These are phyloP conservation scores for Lamellibrachia columna DNA, from an alignment of 2,888 invertebrate species.

Conservation along the genomic window DNA sequence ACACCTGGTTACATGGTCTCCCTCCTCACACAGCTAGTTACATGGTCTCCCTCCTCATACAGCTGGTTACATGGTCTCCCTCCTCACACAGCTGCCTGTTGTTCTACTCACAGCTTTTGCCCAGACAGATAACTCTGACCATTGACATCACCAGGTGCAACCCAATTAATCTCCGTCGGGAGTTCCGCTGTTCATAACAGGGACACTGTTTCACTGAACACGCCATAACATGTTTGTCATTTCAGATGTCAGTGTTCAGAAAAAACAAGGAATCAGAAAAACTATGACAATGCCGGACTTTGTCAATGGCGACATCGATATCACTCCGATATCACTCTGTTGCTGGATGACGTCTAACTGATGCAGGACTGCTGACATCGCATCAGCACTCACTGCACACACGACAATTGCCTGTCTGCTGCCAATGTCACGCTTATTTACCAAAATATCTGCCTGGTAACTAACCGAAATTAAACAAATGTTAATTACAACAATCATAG, in stretches of 20 bases:
- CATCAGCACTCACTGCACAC: neutral
- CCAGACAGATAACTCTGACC: neutral
- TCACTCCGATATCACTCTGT: neutral
- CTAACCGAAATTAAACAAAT: neutral
- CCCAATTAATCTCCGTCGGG: neutral
- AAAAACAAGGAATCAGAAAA: neutral
- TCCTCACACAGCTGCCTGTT: neutral
- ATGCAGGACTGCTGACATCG: neutral
- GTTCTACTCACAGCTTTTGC: neutral
- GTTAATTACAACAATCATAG: neutral
- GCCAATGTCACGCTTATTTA: neutral
- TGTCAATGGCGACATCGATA: constrained; percentile 1
- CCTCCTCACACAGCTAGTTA: no score
- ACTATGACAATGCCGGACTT: neutral
- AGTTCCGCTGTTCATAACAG: neutral
- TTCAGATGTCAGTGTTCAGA: neutral
- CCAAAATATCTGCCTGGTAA: neutral
- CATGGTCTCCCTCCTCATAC: no score
- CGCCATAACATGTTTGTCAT: neutral
- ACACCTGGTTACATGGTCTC: no score
- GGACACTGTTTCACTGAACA: neutral
- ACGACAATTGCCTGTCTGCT: neutral
- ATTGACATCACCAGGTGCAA: neutral
- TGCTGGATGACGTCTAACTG: neutral
- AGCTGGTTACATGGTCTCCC: neutral